Evolutionary conservation across 2,888 invertebrate genomes (phyloP).

Genomic region (Pomacea canaliculata): DNA sequence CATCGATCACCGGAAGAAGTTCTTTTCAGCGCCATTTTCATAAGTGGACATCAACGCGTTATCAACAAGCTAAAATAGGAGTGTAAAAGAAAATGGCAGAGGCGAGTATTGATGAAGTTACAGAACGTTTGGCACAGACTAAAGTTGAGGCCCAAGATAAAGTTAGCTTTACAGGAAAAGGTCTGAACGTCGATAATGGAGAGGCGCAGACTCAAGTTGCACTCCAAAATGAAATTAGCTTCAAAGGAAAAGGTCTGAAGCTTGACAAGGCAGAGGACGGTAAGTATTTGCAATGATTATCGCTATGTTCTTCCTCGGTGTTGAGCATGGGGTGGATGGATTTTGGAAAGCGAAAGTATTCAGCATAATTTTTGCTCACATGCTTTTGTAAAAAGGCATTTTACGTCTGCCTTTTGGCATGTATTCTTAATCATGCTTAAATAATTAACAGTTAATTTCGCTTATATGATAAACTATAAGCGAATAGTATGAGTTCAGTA

Average conservation of each 20-base stretch:
- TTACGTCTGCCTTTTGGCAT: too few relatives aligned
- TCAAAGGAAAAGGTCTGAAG: conserved; percentile 84
- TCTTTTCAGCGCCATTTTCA: conserved; percentile 25
- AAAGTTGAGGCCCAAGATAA: conserved; percentile 67
- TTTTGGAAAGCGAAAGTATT: too few relatives aligned
- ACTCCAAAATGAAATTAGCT: conserved; percentile 77
- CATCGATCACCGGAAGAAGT: conserved; percentile 10
- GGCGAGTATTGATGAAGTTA: conserved; percentile 46
- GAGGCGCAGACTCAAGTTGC: conserved; percentile 48
- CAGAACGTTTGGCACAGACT: conserved; percentile 59
- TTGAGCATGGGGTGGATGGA: too few relatives aligned
- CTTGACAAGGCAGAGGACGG: conserved; percentile 85
- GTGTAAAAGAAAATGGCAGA: conserved; percentile 40
- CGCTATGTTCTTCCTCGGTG: too few relatives aligned
- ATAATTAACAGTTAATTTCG: too few relatives aligned
- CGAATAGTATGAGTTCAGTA: too few relatives aligned
- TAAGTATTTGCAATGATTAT: conserved; percentile 69
- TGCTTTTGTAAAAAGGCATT: too few relatives aligned
- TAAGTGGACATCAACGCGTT: conserved; percentile 8
- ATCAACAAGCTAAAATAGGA: background rate
- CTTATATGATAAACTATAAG: too few relatives aligned
- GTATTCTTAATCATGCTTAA: too few relatives aligned
- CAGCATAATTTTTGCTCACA: too few relatives aligned
- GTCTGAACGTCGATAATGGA: too few relatives aligned
- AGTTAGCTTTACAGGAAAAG: conserved; percentile 76